Percentiles rank a stretch among this genome's conserved stretches.
Evolutionary conservation across 2,888 invertebrate genomes (phyloP).

Genomic region (Ichneumoninae sp.): DNA sequence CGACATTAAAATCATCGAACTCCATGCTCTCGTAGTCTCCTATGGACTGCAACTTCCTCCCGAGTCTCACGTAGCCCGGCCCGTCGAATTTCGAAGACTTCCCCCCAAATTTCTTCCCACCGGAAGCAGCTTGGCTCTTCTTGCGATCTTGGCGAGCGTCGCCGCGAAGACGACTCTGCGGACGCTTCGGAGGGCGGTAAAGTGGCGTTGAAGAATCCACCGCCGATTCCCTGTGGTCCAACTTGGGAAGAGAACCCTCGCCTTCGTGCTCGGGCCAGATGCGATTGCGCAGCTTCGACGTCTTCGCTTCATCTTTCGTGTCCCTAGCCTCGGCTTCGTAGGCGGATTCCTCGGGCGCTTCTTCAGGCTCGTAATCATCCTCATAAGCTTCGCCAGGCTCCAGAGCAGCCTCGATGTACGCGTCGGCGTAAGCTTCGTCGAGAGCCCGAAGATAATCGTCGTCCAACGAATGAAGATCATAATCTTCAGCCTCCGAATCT

Average conservation of each 20-base stretch:
- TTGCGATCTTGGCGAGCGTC: neutral
- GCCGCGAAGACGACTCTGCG: neutral
- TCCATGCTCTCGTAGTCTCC: slow-evolving; percentile 3
- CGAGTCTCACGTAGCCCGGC: slow-evolving; percentile 35
- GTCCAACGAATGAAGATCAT: slow-evolving; percentile 33
- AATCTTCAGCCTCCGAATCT: slow-evolving; percentile 24
- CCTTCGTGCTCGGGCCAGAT: slow-evolving; percentile 65
- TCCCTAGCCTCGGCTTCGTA: slow-evolving; percentile 35
- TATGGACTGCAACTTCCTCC: slow-evolving; percentile 62
- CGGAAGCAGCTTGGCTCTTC: neutral
- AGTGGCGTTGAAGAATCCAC: slow-evolving; percentile 47
- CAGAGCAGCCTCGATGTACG: slow-evolving; percentile 37
- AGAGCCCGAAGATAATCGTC: slow-evolving; percentile 47
- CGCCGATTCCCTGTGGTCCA: slow-evolving; percentile 23
- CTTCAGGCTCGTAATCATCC: slow-evolving; percentile 46
- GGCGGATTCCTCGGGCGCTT: slow-evolving; percentile 5
- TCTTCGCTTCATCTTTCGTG: slow-evolving; percentile 5
- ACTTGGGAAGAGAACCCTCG: slow-evolving; percentile 13
- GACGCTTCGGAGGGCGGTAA: slow-evolving; percentile 34
- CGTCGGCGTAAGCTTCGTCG: slow-evolving; percentile 41
- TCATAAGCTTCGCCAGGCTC: slow-evolving; percentile 29
- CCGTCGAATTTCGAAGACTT: neutral
- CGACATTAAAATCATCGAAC: slow-evolving; percentile 11
- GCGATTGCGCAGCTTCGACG: slow-evolving; percentile 22
- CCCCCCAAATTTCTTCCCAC: slow-evolving; percentile 1